A percentile compares a stretch with the other conserved stretches of the same genome.
These are phyloP conservation scores for Perodicticus potto DNA, from an alignment of 2,797 vertebrate species.

Conservation along the genomic window DNA sequence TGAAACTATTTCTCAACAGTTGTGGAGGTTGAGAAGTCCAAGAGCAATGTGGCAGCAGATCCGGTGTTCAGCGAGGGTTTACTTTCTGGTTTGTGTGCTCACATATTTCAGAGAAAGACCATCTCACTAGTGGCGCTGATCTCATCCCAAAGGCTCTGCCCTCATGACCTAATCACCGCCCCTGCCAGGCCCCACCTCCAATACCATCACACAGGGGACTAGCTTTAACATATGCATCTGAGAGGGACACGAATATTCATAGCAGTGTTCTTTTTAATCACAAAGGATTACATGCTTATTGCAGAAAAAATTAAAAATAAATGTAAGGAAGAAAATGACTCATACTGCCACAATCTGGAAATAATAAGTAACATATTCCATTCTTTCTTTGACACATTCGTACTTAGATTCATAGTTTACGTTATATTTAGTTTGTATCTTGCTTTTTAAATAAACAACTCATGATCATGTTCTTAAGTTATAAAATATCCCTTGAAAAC, in stretches of 20 bases:
- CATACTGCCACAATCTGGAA: neutral
- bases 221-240: neutral
- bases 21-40: neutral
- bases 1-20: neutral
- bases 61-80: neutral
- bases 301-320: neutral
- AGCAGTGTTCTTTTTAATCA: neutral
- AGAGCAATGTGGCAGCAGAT: neutral
- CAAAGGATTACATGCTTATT: neutral
- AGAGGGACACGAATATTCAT: neutral
- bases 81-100: neutral
- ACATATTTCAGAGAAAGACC: neutral
- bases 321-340: neutral
- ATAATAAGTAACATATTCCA: neutral
- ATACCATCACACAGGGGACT: neutral
- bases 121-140: neutral
- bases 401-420: slow-evolving; percentile 10
- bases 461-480: slow-evolving; percentile 7
- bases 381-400: neutral
- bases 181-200: neutral
- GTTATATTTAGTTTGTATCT: neutral
- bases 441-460: slow-evolving; percentile 50
- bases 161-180: neutral
- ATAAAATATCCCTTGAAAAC: neutral
- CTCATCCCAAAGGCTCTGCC: neutral